These are phyloP conservation scores for Pelochelys cantorii DNA, from an alignment of 2,797 vertebrate genomes.

Conservation along the genomic window DNA sequence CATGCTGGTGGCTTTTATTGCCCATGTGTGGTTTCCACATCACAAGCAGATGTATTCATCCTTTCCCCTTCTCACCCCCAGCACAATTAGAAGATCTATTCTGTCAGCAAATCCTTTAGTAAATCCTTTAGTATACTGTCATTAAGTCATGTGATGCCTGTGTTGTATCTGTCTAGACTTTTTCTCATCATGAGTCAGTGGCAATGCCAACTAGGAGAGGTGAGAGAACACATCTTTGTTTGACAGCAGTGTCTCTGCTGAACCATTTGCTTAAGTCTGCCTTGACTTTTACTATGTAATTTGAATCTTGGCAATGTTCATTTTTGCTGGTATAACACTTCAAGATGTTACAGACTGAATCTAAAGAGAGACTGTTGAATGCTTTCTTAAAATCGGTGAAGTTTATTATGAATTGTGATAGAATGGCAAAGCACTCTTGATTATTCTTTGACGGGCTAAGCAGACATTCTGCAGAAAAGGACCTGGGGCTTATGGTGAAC, in stretches of 20 bases:
- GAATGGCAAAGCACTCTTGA: background rate
- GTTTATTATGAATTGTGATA: background rate
- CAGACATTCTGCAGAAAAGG: no score
- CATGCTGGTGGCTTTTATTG: background rate
- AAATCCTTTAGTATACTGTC: background rate
- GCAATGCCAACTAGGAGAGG: background rate
- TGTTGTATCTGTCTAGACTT: background rate
- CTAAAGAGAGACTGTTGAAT: background rate
- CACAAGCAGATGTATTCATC: background rate
- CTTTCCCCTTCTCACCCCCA: background rate
- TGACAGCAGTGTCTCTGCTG: fast-evolving
- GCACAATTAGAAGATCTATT: background rate
- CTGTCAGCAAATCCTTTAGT: background rate
- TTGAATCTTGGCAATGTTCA: background rate
- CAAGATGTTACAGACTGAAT: background rate
- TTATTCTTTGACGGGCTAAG: background rate
- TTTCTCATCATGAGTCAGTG: background rate
- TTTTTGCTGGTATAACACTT: background rate
- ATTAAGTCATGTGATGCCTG: background rate
- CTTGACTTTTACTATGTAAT: background rate
- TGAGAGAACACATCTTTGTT: background rate
- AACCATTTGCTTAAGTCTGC: background rate
- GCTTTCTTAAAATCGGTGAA: background rate
- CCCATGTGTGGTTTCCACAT: background rate
- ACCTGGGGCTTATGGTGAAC: no score